Evolutionary conservation across 2,113 vertebrate genomes (phyloP).

Genomic region (Carassius carassius): DNA sequence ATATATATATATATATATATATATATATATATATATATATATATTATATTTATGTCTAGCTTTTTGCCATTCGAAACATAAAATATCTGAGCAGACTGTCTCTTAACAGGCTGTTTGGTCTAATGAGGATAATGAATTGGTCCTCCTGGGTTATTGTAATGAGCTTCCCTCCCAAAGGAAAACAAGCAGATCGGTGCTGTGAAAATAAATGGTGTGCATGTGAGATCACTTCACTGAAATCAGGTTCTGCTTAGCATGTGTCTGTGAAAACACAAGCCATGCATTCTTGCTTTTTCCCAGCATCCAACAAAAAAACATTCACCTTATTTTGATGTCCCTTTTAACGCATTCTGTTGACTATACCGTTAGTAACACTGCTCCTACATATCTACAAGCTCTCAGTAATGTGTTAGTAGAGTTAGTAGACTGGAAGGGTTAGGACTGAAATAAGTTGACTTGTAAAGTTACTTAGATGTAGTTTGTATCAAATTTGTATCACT

Average conservation of each 20-base stretch:
- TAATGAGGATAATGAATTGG: slow-evolving; percentile 77
- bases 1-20: not conserved
- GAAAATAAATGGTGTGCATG: slow-evolving; percentile 61
- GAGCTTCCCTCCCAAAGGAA: slow-evolving; percentile 57
- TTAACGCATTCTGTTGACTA: not conserved
- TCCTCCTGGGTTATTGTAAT: slow-evolving; percentile 65
- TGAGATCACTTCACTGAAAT: slow-evolving; percentile 57
- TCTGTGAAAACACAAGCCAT: slow-evolving; percentile 39
- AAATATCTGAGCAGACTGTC: slow-evolving; percentile 52
- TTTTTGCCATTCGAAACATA: not conserved
- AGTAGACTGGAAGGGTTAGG: too few species aligned
- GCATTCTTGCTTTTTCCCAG: slow-evolving; percentile 7
- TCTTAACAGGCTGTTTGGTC: slow-evolving; percentile 67
- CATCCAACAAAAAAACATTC: not conserved
- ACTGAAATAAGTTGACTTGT: not conserved
- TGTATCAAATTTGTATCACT: too few species aligned
- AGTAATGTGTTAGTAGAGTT: too few species aligned
- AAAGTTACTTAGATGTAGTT: too few species aligned
- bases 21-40: not conserved
- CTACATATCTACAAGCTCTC: too few species aligned
- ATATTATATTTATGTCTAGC: not conserved
- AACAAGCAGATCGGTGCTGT: slow-evolving; percentile 59
- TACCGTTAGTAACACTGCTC: not conserved
- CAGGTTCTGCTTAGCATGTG: slow-evolving; percentile 46
- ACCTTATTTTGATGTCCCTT: not conserved